These are phyloP conservation scores for Gastrophryne carolinensis DNA, from an alignment of 2,797 vertebrate genomes.

Conservation along the genomic window DNA sequence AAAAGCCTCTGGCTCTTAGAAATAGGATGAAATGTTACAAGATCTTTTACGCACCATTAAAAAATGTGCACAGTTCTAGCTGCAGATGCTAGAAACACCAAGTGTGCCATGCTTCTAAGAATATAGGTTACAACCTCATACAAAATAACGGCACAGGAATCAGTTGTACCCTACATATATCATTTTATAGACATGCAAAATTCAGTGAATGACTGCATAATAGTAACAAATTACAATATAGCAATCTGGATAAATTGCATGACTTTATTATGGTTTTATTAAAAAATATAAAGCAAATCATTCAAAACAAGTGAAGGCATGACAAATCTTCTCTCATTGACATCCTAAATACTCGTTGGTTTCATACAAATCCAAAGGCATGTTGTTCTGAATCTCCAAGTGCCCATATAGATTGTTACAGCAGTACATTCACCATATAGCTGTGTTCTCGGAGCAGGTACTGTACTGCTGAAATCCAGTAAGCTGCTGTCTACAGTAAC, in stretches of 20 bases:
- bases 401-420: background rate
- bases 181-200: background rate
- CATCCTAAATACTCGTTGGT: background rate
- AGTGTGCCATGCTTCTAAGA: no score
- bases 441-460: background rate
- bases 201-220: background rate
- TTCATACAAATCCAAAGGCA: background rate
- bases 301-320: slow-evolving; percentile 12
- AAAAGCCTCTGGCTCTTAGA: no score
- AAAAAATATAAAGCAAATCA: background rate
- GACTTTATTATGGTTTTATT: slow-evolving; percentile 17
- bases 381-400: background rate
- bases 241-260: slow-evolving; percentile 5
- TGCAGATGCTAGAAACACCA: no score
- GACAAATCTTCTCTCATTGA: background rate
- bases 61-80: no score
- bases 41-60: no score
- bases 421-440: background rate
- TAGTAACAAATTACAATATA: slow-evolving; percentile 17
- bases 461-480: background rate
- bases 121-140: no score
- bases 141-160: no score
- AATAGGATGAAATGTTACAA: no score
- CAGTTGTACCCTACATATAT: no score
- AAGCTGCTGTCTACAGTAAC: background rate